Evolutionary conservation across 2,888 invertebrate species (phyloP), one percentile per base, ranked within the genome.

Genomic region (Chorisops tibialis): DNA sequence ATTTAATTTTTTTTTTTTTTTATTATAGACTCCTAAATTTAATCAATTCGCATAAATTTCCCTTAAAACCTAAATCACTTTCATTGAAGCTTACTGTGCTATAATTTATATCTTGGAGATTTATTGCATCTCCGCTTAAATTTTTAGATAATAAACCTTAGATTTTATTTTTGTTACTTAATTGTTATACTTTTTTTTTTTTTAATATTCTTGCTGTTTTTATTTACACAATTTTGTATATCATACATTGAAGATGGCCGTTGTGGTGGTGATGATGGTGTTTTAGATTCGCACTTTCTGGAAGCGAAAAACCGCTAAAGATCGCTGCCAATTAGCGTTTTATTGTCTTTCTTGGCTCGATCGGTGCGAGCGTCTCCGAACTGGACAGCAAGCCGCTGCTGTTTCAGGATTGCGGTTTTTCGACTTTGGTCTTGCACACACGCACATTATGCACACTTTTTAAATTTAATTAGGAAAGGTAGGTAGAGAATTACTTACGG

Each of bases 221-320:
- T 30, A 30, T 30, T 30, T 30, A 30, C 30, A 30, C n/a, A 2
- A 30, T 30, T 30, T n/a, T n/a, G 30, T 30, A 30, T 30, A 30
- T 30, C 30, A 47, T 18, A 16, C 14, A 16, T 41, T 9, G 16
- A 47, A 21, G 49, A 24, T 49, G 72, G 73, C 63, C 73, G 70
- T 67, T 74, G 67, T 47, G 47, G 67, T 6, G 68, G 67, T 24
- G 51, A 5, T 18, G 47, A 4, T 43, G 56, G 67, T 65, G 51
- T 69, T 21, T n/a, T n/a, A 73, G 73, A n/a, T n/a, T 9, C 30
- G 30, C 30, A 9, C 9, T 5, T 30, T 5, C 5, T 30, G 30
- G 5, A 30, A 30, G 30, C 9, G 30, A 30, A 30, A n/a, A 7
- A 2, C 30, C 30, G 30, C 30, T 30, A 7, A 30, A 30, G 30